Evolutionary conservation across 2,113 vertebrate genomes (phyloP).

Genomic region (Ammodytes marinus): DNA sequence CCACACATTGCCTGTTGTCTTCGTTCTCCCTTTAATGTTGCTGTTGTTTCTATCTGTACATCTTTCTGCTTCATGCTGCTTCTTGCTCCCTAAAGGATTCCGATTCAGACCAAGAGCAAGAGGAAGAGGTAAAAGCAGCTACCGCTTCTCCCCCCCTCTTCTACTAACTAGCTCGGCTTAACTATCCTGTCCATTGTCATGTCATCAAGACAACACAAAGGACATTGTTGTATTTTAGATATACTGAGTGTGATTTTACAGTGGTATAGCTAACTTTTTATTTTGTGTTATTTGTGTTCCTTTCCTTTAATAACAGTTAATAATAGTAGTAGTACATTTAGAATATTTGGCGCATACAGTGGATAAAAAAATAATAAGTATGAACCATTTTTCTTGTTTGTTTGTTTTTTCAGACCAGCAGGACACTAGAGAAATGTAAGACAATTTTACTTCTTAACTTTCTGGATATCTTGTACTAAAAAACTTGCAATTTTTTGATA

Average conservation of each 20-base stretch:
- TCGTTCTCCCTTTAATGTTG: slow-evolving; percentile 58
- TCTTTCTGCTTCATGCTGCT: slow-evolving; percentile 80
- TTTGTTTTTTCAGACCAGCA: slow-evolving; percentile 87
- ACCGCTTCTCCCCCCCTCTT: slow-evolving; percentile 46
- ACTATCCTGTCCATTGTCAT: slow-evolving; percentile 15
- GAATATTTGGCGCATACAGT: not conserved
- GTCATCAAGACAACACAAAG: not conserved
- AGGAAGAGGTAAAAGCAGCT: slow-evolving; percentile 93
- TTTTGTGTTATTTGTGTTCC: slow-evolving; percentile 2
- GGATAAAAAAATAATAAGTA: slow-evolving; percentile 23
- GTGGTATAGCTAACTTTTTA: not conserved
- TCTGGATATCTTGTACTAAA: slow-evolving; percentile 14
- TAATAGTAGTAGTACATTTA: not conserved
- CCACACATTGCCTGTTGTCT: slow-evolving; percentile 83
- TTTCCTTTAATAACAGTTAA: slow-evolving; percentile 6
- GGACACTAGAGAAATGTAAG: slow-evolving; percentile 97
- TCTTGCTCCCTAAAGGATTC: slow-evolving; percentile 93
- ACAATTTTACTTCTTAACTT: slow-evolving; percentile 57
- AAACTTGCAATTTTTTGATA: not conserved
- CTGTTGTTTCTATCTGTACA: slow-evolving; percentile 77
- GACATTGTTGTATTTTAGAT: not conserved
- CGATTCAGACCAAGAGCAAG: slow-evolving; percentile 96
- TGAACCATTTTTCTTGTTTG: slow-evolving; percentile 58
- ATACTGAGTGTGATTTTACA: not conserved
- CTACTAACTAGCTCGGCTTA: slow-evolving; percentile 53